Conservation (phyloP, 2,888 invertebrate genomes). For the Agriotes lineatus region DNA sequence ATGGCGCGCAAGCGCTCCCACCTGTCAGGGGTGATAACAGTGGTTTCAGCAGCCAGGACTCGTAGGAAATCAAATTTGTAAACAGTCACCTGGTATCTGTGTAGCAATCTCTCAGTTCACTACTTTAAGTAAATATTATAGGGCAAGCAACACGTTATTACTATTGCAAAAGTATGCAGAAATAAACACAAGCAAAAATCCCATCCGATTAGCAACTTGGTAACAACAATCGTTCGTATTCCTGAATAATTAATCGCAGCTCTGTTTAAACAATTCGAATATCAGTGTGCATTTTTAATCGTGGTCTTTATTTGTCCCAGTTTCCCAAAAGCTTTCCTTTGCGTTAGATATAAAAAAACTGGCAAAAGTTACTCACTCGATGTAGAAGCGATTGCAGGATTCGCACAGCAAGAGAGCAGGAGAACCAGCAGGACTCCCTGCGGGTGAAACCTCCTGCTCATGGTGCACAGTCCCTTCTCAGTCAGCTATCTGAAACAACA, state of each 20-base stretch:
- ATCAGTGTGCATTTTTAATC: slow-evolving; percentile 41
- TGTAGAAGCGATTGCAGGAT: slow-evolving; percentile 35
- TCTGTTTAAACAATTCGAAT: slow-evolving; percentile 27
- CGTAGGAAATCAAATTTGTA: slow-evolving; percentile 44
- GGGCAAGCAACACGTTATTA: too few relatives aligned
- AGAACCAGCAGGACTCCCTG: slow-evolving; percentile 55
- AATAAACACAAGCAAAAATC: too few relatives aligned
- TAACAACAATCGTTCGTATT: too few relatives aligned
- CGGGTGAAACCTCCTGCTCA: slow-evolving; percentile 53
- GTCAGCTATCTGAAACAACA: slow-evolving; percentile 42
- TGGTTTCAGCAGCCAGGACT: slow-evolving; percentile 36
- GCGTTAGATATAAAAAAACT: background rate
- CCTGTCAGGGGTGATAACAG: slow-evolving; percentile 39
- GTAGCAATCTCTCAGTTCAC: slow-evolving; percentile 35
- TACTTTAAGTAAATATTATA: slow-evolving; percentile 28
- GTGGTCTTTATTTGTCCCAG: slow-evolving; percentile 22
- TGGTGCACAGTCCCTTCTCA: slow-evolving; percentile 51
- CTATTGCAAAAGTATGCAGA: too few relatives aligned
- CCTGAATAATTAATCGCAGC: slow-evolving; percentile 23
- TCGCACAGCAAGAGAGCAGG: slow-evolving; percentile 53
- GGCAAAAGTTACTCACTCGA: slow-evolving; percentile 32
- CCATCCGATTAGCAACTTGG: too few relatives aligned
- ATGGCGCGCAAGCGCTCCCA: slow-evolving; percentile 27
- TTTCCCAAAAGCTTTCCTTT: background rate
- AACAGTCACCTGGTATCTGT: slow-evolving; percentile 36